Evolutionary conservation across 2,113 vertebrate genomes (phyloP), one percentile per base, ranked within the genome.

Genomic region (Coregonus clupeaformis): DNA sequence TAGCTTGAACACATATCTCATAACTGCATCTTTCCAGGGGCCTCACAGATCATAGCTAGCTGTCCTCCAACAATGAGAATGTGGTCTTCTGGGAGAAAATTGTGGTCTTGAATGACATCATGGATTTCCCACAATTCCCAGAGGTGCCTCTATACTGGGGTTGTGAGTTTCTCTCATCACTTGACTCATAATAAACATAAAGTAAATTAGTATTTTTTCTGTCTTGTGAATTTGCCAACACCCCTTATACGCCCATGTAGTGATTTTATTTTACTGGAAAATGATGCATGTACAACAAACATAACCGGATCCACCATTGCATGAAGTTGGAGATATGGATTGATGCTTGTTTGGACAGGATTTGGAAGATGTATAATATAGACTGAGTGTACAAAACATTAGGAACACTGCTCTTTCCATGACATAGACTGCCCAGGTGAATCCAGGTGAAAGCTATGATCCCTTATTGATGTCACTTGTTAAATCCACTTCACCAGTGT

Each of bases 71-170:
- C 36, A 42, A 12, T 42, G 36, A 42, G 36, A 42, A 42, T 9
- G 9, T 42, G 36, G 36, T 42, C 36, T 42, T 42, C 11, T 59
- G 67, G 75, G 55, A 77, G 73, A 77, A 18, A 55, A 72, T 81
- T 2, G 73, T 77, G 73, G 72, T 72, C 68, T n/a, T 4, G 60
- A 36, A 72, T 82, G 72, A 78, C 73, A 75, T 82, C 80, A 82
- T 27, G 52, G 57, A 68, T 75, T 74, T 73, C 76, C 76, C 71
- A 73, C 60, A 74, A 72, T 42, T 63, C 76, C 80, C 72, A 47
- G 24, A 52, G 80, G 80, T 57, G 67, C 11, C 29, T 74, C 64
- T 80, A 67, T 59, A 32, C 59, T 60, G 42, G 72, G 72, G 11
- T 27, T 69, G 16, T 32, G 52, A 72, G 68, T 45, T 25, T 20